Evolutionary conservation across 2,888 invertebrate species (phyloP), one percentile per base, ranked within the genome.

Genomic region (Cistogaster globosa): DNA sequence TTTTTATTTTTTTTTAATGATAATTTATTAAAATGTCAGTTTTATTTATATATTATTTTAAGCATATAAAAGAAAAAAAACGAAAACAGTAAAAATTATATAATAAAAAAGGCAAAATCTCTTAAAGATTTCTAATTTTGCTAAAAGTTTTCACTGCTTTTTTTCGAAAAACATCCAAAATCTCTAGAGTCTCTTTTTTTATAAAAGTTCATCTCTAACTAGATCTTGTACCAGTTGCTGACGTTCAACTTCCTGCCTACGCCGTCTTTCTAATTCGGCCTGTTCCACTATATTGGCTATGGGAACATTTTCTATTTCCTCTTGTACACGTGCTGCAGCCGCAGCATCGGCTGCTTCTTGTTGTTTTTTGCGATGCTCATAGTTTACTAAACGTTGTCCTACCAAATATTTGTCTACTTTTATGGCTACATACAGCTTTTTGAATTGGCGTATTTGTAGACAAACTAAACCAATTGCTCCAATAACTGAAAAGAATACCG

Each of bases 321-420:
- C 86, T 42, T 83, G 86, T 16, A 80, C 72, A 82, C 89, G 87
- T 77, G 89, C 85, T 60, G 88, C 82, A 58, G 90, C 89, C 36
- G 90, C 72, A 55, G 85, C 87, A 78, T 90, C 86, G 0, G 91
- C 90, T 4, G 90, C 90, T 68, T 89, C 89, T 68, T 90, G 88
- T 65, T 95, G 96, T 87, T 95, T 95, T 88, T 95, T 94, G 88
- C 96, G 94, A 91, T 97, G 97, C 92, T 99, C 98, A 93, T 99
- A 99, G 94, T 99, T 99, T 38, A 99, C 99, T 87, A 99, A 94
- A 88, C 98, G 94, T 90, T 98, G 97, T 0, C 99, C 99, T 16
- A 99, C 99, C 67, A 99, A 94, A 93, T 99, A 99, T 93, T 99
- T 99, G 93, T 99, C 99, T 93, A 99, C 99, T 93, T 99, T 98